Base-by-base conservation (phyloP, 1,140 invertebrate species). In the Mylabris phalerata region DNA sequence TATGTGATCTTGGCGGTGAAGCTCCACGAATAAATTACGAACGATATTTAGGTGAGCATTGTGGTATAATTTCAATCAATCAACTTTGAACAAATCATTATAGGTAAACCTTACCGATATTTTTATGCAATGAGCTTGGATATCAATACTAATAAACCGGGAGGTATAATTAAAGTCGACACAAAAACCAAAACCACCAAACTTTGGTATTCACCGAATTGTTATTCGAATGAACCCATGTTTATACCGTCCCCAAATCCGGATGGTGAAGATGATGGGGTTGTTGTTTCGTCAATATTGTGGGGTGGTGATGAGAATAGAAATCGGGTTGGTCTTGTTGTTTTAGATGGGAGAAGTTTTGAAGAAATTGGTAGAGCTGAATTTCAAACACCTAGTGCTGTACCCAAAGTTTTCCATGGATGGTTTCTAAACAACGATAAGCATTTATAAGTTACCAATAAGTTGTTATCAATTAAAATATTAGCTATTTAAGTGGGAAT, bases 51-150 rank as follows among this genome's bases (percentile, higher is more conserved):
- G 89, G 89, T 65, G 76, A 2, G 56, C 38, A 19, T 19, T 19
- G 1, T 19, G 19, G 19, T 1, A 2, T 19, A 19, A 19, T 19
- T 19, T 19, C 19, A 19, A 19, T 2, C 19, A 19, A 19, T 19
- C 19, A 19, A 19, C 19, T 19, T 19, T 19, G 19, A 19, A 19
- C 19, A 19, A 19, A 19, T 2, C 19, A 19, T 70, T 66, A 51
- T 66, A 79, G 82, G 79, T 44, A 81, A 77, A 60, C 75, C 80
- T 5, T 95, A 95, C 71, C 78, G 83, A 54, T 95, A 89, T 72
- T 94, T 93, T 71, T 95, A 95, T 68, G 91, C 89, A 0, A 92
- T 93, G 45, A 90, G 89, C 59, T 87, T 88, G 9, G 90, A 93
- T 73, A 88, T 93, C 2, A 90, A 93, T 71, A 75, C 82, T 3